These are phyloP conservation scores for Pharmacophagus antenor DNA, from an alignment of 2,888 invertebrate species.

Conservation along the genomic window DNA sequence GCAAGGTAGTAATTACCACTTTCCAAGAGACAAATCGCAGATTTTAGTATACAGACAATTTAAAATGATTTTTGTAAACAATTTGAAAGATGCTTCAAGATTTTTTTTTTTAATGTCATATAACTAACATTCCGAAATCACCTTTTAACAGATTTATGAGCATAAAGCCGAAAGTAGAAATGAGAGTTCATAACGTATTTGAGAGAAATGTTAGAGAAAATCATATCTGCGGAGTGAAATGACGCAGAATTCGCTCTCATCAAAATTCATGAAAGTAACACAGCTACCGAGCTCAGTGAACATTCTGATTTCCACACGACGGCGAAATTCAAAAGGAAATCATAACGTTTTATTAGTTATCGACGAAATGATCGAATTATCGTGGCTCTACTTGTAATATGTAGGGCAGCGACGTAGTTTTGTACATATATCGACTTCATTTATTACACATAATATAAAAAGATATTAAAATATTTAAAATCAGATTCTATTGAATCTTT, in stretches of 20 bases:
- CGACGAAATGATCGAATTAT: conserved; percentile 11
- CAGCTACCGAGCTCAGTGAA: conserved; percentile 23
- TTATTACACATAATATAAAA: no score
- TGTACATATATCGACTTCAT: no score
- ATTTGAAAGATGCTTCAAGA: no score
- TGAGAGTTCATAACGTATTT: conserved; percentile 27
- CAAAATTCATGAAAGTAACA: conserved; percentile 48
- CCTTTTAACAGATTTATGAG: conserved; percentile 23
- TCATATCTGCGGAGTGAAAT: conserved; percentile 31
- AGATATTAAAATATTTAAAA: no score
- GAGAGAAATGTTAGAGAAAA: conserved; percentile 15
- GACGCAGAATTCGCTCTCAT: conserved; percentile 45
- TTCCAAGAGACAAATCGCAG: no score
- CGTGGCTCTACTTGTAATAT: background rate
- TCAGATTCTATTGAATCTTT: no score
- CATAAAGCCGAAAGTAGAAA: conserved; percentile 26
- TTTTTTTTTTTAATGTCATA: background rate
- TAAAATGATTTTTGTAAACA: no score
- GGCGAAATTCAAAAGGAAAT: conserved; percentile 27
- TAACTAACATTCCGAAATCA: conserved; percentile 14
- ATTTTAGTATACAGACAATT: no score
- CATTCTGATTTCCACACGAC: conserved; percentile 8
- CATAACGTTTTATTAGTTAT: conserved; percentile 24
- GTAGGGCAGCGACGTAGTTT: no score
- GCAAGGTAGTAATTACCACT: no score